These are phyloP conservation scores for Eleutherodactylus coqui DNA, from an alignment of 2,797 vertebrate genomes.

Conservation along the genomic window DNA sequence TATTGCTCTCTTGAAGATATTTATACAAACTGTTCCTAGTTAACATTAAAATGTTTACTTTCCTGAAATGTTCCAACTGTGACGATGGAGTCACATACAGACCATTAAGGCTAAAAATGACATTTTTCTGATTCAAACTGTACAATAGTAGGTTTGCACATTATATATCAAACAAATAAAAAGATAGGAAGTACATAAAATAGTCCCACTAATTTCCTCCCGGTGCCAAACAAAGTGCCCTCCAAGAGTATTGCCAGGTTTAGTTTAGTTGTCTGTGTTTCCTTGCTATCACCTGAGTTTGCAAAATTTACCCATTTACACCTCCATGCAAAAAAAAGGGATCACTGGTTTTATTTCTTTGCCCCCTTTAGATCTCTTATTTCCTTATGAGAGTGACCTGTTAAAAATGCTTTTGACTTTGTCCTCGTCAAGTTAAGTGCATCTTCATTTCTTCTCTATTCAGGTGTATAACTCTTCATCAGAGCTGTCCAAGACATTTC, in stretches of 20 bases:
- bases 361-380: not conserved
- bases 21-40: slow-evolving; percentile 35
- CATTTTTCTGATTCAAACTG: slow-evolving; percentile 22
- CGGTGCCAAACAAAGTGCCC: slow-evolving; percentile 17
- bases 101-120: slow-evolving; percentile 47
- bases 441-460: slow-evolving; percentile 1
- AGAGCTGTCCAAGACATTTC: not conserved
- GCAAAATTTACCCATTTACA: not conserved
- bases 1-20: slow-evolving; percentile 57
- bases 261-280: slow-evolving; percentile 1
- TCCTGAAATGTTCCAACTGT: slow-evolving; percentile 55
- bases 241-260: slow-evolving; percentile 28
- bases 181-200: slow-evolving; percentile 28
- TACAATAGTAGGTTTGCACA: slow-evolving; percentile 48
- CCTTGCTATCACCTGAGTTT: slow-evolving; percentile 18
- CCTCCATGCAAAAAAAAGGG: not conserved
- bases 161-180: slow-evolving; percentile 28
- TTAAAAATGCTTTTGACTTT: not conserved
- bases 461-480: not conserved
- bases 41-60: slow-evolving; percentile 48
- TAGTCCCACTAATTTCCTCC: slow-evolving; percentile 18
- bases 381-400: not conserved
- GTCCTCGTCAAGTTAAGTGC: not conserved
- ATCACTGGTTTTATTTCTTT: not conserved
- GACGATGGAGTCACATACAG: slow-evolving; percentile 35